A percentile compares a stretch with the other conserved stretches of the same genome.
Conservation (phyloP, 2,797 vertebrate genomes). For the Geotria australis region DNA sequence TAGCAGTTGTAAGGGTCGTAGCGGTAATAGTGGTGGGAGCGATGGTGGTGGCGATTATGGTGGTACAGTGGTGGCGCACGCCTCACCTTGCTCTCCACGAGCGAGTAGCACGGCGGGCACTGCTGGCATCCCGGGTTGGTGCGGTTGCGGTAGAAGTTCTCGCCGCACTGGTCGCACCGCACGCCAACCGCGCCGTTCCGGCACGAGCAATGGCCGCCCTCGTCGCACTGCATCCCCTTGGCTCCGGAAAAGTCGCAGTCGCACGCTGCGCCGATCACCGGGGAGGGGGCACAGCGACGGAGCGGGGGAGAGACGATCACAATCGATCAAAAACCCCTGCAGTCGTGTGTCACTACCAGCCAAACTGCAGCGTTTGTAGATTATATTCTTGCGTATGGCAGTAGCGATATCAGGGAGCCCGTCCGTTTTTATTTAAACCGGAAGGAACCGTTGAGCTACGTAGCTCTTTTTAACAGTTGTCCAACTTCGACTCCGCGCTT, state of each 20-base stretch:
- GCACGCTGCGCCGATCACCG: conserved; percentile 21
- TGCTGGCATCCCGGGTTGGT: conserved; percentile 63
- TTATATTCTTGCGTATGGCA: too few species aligned
- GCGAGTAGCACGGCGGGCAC: conserved; percentile 64
- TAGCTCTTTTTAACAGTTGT: too few species aligned
- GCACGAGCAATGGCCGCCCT: conserved; percentile 45
- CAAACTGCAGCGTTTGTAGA: too few species aligned
- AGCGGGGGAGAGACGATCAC: not conserved
- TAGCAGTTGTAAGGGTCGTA: too few species aligned
- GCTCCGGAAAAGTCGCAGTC: conserved; percentile 78
- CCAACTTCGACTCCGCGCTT: too few species aligned
- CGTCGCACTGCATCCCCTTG: conserved; percentile 33
- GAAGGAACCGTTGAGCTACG: too few species aligned
- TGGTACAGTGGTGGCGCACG: not conserved
- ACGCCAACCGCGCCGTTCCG: conserved; percentile 51
- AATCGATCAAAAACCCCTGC: not conserved
- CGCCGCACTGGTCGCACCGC: conserved; percentile 79
- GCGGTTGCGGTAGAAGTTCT: conserved; percentile 95
- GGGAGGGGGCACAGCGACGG: not conserved
- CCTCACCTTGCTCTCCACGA: conserved; percentile 66
- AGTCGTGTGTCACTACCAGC: too few species aligned
- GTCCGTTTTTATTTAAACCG: too few species aligned
- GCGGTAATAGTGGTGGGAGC: too few species aligned
- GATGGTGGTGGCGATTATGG: too few species aligned
- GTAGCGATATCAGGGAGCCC: too few species aligned